Evolutionary conservation across 2,888 invertebrate species (phyloP).

Genomic region (Brenthis ino): DNA sequence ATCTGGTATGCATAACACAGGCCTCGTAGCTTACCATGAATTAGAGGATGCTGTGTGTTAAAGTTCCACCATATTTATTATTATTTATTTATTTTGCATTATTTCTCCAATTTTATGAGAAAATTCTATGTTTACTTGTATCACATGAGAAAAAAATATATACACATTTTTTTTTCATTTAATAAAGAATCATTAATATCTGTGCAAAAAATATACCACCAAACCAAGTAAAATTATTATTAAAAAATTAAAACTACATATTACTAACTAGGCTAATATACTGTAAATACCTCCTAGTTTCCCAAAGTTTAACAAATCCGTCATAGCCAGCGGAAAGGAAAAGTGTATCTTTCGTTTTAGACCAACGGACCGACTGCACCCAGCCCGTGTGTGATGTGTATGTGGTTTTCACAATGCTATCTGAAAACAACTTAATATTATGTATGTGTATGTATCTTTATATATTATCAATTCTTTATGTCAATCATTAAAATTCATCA

Average conservation of each 20-base stretch:
- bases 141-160: too few relatives aligned
- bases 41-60: not conserved
- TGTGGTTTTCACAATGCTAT: conserved; percentile 93
- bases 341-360: conserved; percentile 88
- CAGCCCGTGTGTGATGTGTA: conserved; percentile 94
- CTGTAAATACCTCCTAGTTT: conserved; percentile 88
- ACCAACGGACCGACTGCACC: conserved; percentile 96
- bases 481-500: conserved; percentile 53
- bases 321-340: conserved; percentile 98
- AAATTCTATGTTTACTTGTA: not conserved
- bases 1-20: too few relatives aligned
- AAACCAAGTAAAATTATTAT: not conserved
- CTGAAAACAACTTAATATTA: conserved; percentile 64
- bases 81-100: not conserved
- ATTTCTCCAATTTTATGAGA: not conserved
- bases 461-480: conserved; percentile 43
- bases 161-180: too few relatives aligned
- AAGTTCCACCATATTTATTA: not conserved
- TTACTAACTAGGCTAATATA: not conserved
- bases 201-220: too few relatives aligned
- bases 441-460: too few relatives aligned
- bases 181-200: too few relatives aligned
- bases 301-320: conserved; percentile 96
- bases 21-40: too few relatives aligned
- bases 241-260: not conserved